Evolutionary conservation across 2,113 vertebrate genomes (phyloP).

Genomic region (Phylloscopus whistleri): DNA sequence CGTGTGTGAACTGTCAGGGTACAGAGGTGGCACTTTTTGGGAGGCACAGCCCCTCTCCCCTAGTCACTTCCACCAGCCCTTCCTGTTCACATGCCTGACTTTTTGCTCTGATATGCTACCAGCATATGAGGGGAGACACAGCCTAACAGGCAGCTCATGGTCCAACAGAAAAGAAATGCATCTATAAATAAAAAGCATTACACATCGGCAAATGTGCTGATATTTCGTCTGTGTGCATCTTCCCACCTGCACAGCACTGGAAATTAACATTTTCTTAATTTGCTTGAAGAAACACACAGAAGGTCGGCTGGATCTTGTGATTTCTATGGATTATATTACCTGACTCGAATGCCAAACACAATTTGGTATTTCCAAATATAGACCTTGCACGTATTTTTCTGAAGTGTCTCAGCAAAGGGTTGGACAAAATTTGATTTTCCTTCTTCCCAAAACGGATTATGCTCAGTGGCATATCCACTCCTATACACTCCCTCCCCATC

Average conservation of each 20-base stretch:
- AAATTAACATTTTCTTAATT: background rate
- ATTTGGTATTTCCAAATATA: background rate
- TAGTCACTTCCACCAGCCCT: too few relatives aligned
- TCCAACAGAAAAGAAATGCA: background rate
- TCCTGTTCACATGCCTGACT: rapidly evolving
- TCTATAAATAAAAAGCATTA: background rate
- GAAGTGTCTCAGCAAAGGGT: background rate
- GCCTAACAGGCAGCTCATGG: background rate
- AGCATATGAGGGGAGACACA: background rate
- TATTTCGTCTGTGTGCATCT: background rate
- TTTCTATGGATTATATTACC: background rate
- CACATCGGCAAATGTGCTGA: background rate
- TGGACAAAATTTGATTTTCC: background rate
- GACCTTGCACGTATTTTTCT: background rate
- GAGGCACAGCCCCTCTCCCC: background rate
- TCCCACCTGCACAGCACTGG: background rate
- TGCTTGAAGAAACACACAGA: background rate
- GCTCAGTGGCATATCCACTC: background rate
- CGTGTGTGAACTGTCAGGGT: background rate
- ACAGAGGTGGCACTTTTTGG: background rate
- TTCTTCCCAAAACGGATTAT: background rate
- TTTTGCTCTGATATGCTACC: background rate
- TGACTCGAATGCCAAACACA: background rate
- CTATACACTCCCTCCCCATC: background rate
- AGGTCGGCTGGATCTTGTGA: background rate